A percentile compares a stretch with the other conserved stretches of the same genome.
Evolutionary conservation across 2,888 invertebrate species (phyloP).

Genomic region (Allacma fusca): DNA sequence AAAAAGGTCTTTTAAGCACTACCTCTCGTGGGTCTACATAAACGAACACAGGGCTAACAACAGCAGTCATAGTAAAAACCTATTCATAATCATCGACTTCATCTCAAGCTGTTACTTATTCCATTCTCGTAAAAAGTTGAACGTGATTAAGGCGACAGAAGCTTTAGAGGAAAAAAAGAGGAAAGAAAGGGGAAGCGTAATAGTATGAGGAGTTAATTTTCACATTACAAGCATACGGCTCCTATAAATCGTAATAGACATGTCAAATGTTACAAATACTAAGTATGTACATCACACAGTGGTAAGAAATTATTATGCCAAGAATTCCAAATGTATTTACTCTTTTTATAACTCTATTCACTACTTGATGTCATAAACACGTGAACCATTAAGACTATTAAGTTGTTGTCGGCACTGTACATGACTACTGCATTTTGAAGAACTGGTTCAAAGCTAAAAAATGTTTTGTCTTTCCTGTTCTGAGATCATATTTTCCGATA

Average conservation of each 20-base stretch:
- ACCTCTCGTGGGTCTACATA: no score
- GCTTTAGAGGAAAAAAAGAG: conserved; percentile 3
- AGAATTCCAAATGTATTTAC: conserved; percentile 7
- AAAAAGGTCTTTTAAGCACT: no score
- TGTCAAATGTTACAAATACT: not conserved
- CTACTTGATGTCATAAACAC: not conserved
- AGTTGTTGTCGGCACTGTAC: not conserved
- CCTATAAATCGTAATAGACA: not conserved
- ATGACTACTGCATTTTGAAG: not conserved
- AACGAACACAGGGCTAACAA: not conserved
- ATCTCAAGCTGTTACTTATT: conserved; percentile 4
- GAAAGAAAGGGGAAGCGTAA: conserved; percentile 10
- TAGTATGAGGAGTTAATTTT: not conserved
- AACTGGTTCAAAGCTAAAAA: no score
- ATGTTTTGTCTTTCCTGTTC: no score
- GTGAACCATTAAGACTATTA: not conserved
- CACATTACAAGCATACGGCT: not conserved
- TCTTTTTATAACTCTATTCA: conserved; percentile 6
- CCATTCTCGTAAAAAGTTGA: conserved; percentile 8
- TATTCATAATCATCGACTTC: conserved; percentile 11
- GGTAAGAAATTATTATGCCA: not conserved
- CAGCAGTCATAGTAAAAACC: not conserved
- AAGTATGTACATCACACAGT: not conserved
- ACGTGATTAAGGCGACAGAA: conserved; percentile 16
- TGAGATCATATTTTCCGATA: no score